Conservation (phyloP, 2,113 vertebrate genomes). For the Tauraco erythrolophus region DNA sequence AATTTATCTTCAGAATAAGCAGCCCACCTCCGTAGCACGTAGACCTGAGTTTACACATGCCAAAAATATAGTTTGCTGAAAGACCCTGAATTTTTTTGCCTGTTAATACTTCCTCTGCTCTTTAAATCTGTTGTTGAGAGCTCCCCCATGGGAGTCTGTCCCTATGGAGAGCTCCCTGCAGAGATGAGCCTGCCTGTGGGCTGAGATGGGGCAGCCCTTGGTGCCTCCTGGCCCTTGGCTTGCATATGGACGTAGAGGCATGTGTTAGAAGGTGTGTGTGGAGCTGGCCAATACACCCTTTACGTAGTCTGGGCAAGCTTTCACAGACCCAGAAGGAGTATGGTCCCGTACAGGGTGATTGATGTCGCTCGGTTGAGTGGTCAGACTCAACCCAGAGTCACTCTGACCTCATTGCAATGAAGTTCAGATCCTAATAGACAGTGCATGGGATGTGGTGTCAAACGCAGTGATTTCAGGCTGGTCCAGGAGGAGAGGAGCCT, state of each 20-base stretch:
- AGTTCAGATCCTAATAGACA: not conserved
- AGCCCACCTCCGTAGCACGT: not conserved
- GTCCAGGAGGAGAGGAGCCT: not conserved
- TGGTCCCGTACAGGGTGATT: constrained; percentile 80
- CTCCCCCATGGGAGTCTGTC: not conserved
- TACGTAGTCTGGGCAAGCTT: not conserved
- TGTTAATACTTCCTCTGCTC: not conserved
- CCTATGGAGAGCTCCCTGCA: not conserved
- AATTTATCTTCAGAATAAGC: not conserved
- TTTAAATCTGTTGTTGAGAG: not conserved
- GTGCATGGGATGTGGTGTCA: not conserved
- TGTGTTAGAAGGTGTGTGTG: not conserved
- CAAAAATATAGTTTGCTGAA: not conserved
- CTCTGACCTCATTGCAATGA: accelerated
- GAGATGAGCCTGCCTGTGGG: not conserved
- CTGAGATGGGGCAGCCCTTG: not conserved
- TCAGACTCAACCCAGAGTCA: not conserved
- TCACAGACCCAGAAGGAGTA: constrained; percentile 52
- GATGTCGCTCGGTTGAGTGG: constrained; percentile 68
- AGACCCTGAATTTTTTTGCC: not conserved
- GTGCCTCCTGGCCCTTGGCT: not conserved
- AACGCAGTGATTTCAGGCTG: not conserved
- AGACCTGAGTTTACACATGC: not conserved
- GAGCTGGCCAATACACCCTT: constrained; percentile 44
- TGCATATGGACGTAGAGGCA: accelerated